Conservation (phyloP, 30 jellyfish, hydroid and myxozoan species). For the Catostylus mosaicus region DNA sequence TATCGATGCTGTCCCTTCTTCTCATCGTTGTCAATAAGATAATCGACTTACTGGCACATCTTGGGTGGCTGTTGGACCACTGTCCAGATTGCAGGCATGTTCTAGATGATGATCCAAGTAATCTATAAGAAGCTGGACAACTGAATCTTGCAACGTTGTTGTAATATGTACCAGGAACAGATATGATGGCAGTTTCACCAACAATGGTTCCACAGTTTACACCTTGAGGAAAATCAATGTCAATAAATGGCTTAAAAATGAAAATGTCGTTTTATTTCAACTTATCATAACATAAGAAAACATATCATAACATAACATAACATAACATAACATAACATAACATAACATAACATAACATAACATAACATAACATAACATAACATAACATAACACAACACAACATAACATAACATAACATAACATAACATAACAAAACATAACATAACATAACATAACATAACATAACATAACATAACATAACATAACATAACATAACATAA, state of each 20-base stretch:
- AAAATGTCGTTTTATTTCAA: no score
- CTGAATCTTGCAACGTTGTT: conserved; percentile 60
- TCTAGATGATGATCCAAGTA: conserved; percentile 72
- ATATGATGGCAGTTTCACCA: conserved; percentile 63
- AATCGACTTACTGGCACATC: conserved; percentile 77
- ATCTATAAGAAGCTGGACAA: conserved; percentile 63
- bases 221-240: conserved; percentile 56
- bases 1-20: no score
- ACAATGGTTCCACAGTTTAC: conserved; percentile 63
- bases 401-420: conserved; percentile 3
- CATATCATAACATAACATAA: neutral
- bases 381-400: neutral
- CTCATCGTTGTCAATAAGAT: no score
- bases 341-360: neutral
- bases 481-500: conserved; percentile 2
- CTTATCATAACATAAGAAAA: neutral
- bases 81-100: conserved; percentile 65
- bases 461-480: neutral
- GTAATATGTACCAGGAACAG: conserved; percentile 40
- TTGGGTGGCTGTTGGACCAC: conserved; percentile 83
- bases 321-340: neutral
- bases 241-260: no score
- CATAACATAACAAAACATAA: neutral
- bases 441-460: neutral
- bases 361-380: neutral